Conservation (phyloP, 92 coral and sea anemone genomes). For the Micromussa lordhowensis region DNA sequence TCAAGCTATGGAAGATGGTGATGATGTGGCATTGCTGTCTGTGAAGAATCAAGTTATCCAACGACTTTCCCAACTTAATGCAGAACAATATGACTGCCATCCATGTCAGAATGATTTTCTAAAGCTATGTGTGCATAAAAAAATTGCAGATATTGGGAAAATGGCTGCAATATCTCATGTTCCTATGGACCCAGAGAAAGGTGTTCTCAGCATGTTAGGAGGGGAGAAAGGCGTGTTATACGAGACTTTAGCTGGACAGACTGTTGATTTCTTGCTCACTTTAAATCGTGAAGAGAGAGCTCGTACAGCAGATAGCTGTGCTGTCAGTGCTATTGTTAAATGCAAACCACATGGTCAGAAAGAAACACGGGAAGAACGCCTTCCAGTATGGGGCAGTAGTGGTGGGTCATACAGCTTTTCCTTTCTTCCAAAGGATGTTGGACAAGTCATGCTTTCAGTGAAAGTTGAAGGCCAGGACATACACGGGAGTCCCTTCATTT, state of each 20-base stretch:
- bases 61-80: constrained; percentile 32
- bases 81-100: constrained; percentile 7
- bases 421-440: constrained; percentile 33
- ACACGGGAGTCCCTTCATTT: constrained; percentile 64
- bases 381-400: constrained; percentile 46
- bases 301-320: background rate
- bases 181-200: background rate
- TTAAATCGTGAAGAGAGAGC: background rate
- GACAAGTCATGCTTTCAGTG: constrained; percentile 44
- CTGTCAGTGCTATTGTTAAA: constrained; percentile 25
- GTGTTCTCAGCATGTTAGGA: constrained; percentile 15
- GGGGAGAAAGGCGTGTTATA: constrained; percentile 21
- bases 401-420: constrained; percentile 53
- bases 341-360: constrained; percentile 6
- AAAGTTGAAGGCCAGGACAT: constrained; percentile 48
- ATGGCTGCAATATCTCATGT: background rate
- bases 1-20: constrained; percentile 57
- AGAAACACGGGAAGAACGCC: background rate
- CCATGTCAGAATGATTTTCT: constrained; percentile 58
- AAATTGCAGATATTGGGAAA: background rate
- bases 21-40: constrained; percentile 56
- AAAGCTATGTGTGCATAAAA: background rate
- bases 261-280: background rate
- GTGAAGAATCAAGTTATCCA: constrained; percentile 51
- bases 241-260: constrained; percentile 13